Evolutionary conservation across 1,140 invertebrate species (phyloP), one percentile per base, ranked within the genome.

Genomic region (Neomicropteryx cornuta): DNA sequence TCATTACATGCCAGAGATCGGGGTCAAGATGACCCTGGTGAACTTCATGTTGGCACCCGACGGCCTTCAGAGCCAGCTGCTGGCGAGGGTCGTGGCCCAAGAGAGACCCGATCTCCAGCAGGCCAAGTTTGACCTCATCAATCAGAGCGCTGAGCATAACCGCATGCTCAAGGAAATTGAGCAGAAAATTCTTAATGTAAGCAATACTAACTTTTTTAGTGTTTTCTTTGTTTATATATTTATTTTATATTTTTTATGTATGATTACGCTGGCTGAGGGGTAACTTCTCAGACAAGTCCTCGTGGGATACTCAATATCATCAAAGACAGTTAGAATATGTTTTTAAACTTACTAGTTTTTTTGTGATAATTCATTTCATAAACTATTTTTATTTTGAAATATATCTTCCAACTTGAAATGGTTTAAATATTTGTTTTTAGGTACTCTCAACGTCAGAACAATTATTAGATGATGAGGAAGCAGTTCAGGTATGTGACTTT

Each of bases 401-500:
- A n/a, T n/a, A n/a, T n/a, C n/a, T n/a, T n/a, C n/a, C n/a, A n/a
- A n/a, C n/a, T n/a, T n/a, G n/a, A n/a, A n/a, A n/a, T n/a, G n/a
- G n/a, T n/a, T n/a, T n/a, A n/a, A n/a, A n/a, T n/a, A n/a, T n/a
- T n/a, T n/a, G n/a, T n/a, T 49, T 63, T 17, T 72, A 87, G 63
- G 79, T 96, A 1, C 60, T 97, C 2, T 79, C 83, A 1, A 87
- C 88, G 0, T 79, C 87, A 43, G 89, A 90, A 30, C 94, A 96
- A 65, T 83, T 97, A 53, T 67, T 97, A 13, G 93, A 97, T 61
- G 92, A 97, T 62, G 93, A 97, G 64, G 88, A 84, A 35, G 91
- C 90, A 8, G 89, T 97, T 4, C 81, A 87, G 55, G 66, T 66
- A 49, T 13, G n/a, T n/a, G n/a, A n/a, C n/a, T n/a, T n/a, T n/a